Base-by-base conservation (phyloP, 2,888 invertebrate genomes). In the Lapara coniferarum region DNA sequence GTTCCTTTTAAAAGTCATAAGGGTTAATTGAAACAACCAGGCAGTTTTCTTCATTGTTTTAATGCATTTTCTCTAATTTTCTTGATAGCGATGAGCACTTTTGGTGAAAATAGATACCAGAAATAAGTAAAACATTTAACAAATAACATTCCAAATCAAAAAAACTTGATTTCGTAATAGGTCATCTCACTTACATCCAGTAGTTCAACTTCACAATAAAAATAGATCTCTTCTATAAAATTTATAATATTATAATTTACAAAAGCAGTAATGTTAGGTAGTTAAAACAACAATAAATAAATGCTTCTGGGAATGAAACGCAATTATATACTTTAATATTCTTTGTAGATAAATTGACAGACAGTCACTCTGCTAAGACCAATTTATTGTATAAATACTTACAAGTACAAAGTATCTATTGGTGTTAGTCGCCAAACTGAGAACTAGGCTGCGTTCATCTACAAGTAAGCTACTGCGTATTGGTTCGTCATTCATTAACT, bases 51-150 rank as follows among this genome's bases (percentile, higher is more conserved):
- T 92, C 93, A 90, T 92, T 92, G 91, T 94, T 78, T 94, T 94
- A 94, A 94, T 94, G 94, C 94, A 92, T 92, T 93, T 94, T 93
- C 87, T 89, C 93, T 94, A 94, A 93, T 91, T 92, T 93, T 93
- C 91, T 93, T 92, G 95, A 95, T 95, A 95, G 95, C 95, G 94
- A 95, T 95, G 95, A 95, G 95, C 95, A 95, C 95, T 95, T 95
- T 95, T 95, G 95, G 95, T 95, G 95, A 95, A 95, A 95, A 92
- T 91, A 93, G 93, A 89, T 92, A 92, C 90, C 90, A 92, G 91
- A 92, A 92, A 91, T 90, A 84, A 92, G 86, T 90, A 87, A 87
- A 90, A 88, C 87, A 86, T 86, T 81, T 87, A 89, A 87, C 89
- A 90, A 89, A 89, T 87, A 92, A 91, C 91, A 91, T 89, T 85